A percentile compares a stretch with the other conserved stretches of the same genome.
Evolutionary conservation across 2,113 vertebrate genomes (phyloP).

Genomic region (cat (Felis catus)): DNA sequence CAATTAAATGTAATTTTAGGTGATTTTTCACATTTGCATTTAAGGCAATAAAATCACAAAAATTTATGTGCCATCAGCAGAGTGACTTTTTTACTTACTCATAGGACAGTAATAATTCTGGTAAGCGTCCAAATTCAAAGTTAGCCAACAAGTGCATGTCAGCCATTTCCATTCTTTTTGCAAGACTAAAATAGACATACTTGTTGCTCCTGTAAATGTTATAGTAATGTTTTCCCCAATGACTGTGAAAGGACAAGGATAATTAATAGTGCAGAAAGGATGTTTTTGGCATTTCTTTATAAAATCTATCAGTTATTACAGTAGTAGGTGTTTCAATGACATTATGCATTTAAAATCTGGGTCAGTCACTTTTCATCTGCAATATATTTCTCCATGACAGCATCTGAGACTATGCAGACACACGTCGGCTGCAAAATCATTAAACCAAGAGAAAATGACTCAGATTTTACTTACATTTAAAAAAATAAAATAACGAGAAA

Average conservation of each 20-base stretch:
- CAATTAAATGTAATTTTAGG: background rate
- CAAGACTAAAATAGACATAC: slow-evolving; percentile 57
- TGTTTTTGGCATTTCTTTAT: slow-evolving; percentile 58
- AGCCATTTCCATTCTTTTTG: slow-evolving; percentile 47
- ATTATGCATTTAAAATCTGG: slow-evolving; percentile 61
- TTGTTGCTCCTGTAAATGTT: slow-evolving; percentile 59
- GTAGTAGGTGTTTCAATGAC: slow-evolving; percentile 67
- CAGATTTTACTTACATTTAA: slow-evolving; percentile 64
- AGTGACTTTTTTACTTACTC: slow-evolving; percentile 73
- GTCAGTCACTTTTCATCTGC: slow-evolving; percentile 69
- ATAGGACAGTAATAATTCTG: slow-evolving; percentile 45
- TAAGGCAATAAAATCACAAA: slow-evolving; percentile 50
- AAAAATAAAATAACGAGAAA: slow-evolving; percentile 69
- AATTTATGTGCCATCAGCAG: slow-evolving; percentile 48
- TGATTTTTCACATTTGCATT: background rate
- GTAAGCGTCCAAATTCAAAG: slow-evolving; percentile 58
- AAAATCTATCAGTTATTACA: slow-evolving; percentile 62
- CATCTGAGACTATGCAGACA: slow-evolving; percentile 45
- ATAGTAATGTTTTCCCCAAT: background rate
- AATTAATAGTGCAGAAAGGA: slow-evolving; percentile 55
- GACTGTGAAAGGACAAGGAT: slow-evolving; percentile 34
- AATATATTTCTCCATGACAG: slow-evolving; percentile 11
- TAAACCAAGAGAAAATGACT: slow-evolving; percentile 49
- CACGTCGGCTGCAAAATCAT: slow-evolving; percentile 41
- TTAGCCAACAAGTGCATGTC: background rate